Conservation (phyloP, 2,797 vertebrate species). For the Decapterus maruadsi region DNA sequence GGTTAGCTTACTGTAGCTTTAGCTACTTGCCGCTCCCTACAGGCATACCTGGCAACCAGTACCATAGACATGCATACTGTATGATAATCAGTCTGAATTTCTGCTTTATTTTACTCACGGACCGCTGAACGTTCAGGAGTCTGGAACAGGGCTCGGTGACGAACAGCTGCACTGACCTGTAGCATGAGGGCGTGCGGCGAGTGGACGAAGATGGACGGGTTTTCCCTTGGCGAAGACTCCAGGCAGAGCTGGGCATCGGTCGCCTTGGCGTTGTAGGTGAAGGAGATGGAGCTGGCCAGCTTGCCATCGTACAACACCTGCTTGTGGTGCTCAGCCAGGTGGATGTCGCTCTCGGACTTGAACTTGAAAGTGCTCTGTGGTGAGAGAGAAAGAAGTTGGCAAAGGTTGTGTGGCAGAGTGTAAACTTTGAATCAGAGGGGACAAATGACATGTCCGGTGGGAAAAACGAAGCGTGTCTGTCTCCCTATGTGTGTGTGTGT, state of each 20-base stretch:
- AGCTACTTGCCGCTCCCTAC: too few relatives aligned
- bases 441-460: slow-evolving; percentile 23
- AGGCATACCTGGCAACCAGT: too few relatives aligned
- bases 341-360: slow-evolving; percentile 97
- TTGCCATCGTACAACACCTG: slow-evolving; percentile 97
- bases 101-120: not conserved
- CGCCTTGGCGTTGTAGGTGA: slow-evolving; percentile 97
- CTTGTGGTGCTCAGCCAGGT: slow-evolving; percentile 97
- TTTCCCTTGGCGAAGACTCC: slow-evolving; percentile 97
- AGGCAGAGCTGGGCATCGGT: slow-evolving; percentile 96
- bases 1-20: too few relatives aligned
- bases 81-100: not conserved
- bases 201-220: slow-evolving; percentile 96
- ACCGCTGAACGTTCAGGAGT: slow-evolving; percentile 19
- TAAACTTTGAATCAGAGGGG: slow-evolving; percentile 1
- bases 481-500: slow-evolving; percentile 2
- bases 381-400: not conserved
- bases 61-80: too few relatives aligned
- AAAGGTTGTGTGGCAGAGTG: not conserved
- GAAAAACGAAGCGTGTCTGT: not conserved
- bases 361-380: slow-evolving; percentile 97
- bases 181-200: slow-evolving; percentile 97
- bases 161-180: slow-evolving; percentile 84
- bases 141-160: not conserved
- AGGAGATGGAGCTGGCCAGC: slow-evolving; percentile 95